Base-by-base conservation (phyloP, 2,113 vertebrate species). In the Lates calcarifer region DNA sequence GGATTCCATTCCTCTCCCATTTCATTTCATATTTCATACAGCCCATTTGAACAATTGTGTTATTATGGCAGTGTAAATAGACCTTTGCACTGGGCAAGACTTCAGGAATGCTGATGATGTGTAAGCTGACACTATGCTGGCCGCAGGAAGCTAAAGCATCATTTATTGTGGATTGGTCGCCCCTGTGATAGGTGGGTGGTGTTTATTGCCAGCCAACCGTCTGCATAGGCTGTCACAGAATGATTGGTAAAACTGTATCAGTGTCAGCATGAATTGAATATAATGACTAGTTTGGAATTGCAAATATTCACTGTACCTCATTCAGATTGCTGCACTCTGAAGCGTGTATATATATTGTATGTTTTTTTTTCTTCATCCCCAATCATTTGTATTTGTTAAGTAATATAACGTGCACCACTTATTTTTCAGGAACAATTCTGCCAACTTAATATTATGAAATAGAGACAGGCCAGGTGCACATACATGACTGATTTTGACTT, bases 41-140 rank as follows among this genome's bases (percentile, higher is more conserved):
- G 81, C 65, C 79, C 89, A 89, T 91, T 93, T 85, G 79, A 92
- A 93, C 90, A 90, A 90, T 89, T 91, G 85, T 90, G 77, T 89
- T 88, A 82, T 89, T 90, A 87, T 90, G 82, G 79, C 80, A 81
- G 85, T 84, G 83, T 89, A 93, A 92, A 94, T 88, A 93, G 86
- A 90, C 86, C 79, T 90, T 91, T 89, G 79, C 77, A 81, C 77
- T 82, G 73, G 83, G 84, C 81, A 87, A 66, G 65, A 51, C 71
- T 84, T 86, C 87, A 92, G 85, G 89, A 92, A 92, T 92, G 88
- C 86, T 85, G 87, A 89, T 93, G 80, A 92, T 89, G 84, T 88
- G 93, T 88, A 90, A 90, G 81, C 77, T 84, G 84, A 92, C 88
- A 88, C 88, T 74, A 37, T 68, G 41, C 82, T 63, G 57, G 80